Conservation (phyloP, 1,140 invertebrate genomes). For the Odontomachus brunneus region DNA sequence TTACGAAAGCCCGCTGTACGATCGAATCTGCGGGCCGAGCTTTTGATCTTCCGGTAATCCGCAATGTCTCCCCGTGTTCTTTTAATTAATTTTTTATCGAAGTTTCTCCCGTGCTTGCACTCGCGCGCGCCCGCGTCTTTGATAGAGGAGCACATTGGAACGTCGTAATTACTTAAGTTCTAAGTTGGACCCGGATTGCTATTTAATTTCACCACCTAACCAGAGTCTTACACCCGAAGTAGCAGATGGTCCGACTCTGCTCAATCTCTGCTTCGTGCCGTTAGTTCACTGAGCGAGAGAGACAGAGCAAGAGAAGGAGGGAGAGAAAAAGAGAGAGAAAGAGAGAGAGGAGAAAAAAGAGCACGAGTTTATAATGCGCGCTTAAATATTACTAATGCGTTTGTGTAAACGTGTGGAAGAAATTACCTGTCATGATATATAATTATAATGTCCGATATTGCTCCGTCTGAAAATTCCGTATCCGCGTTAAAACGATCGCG, state of each 20-base stretch:
- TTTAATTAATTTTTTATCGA: slow-evolving; percentile 64
- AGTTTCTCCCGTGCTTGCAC: slow-evolving; percentile 1
- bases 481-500: no score
- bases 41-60: slow-evolving; percentile 50
- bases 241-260: slow-evolving; percentile 21
- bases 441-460: not conserved
- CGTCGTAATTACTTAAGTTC: slow-evolving; percentile 69
- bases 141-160: slow-evolving; percentile 52
- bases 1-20: slow-evolving; percentile 21
- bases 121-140: slow-evolving; percentile 25
- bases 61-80: slow-evolving; percentile 49
- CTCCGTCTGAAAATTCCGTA: no score
- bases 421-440: not conserved
- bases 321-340: no score
- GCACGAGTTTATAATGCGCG: slow-evolving; percentile 10
- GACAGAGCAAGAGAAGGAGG: no score
- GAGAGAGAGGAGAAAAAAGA: no score
- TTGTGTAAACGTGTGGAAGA: not conserved
- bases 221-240: slow-evolving; percentile 44
- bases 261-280: slow-evolving; percentile 32
- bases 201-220: slow-evolving; percentile 66
- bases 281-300: slow-evolving; percentile 8
- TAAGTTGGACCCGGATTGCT: slow-evolving; percentile 60
- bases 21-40: slow-evolving; percentile 27
- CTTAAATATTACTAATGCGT: not conserved